A percentile compares a stretch with the other conserved stretches of the same genome.
These are phyloP conservation scores for Poecilia wingei DNA, from an alignment of 2,797 vertebrate species.

Conservation along the genomic window DNA sequence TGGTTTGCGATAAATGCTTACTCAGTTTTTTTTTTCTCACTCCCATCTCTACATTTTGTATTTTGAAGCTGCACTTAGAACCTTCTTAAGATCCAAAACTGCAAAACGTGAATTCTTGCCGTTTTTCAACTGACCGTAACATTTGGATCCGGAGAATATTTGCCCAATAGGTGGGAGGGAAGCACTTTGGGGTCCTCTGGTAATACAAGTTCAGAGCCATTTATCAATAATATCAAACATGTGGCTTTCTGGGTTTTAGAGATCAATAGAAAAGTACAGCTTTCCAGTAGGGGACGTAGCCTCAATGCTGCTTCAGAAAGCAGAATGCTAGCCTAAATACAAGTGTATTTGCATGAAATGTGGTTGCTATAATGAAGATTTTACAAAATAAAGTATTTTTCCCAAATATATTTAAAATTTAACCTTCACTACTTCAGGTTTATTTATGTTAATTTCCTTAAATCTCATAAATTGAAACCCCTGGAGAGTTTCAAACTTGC, in stretches of 20 bases:
- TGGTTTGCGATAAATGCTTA: no score
- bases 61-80: no score
- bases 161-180: no score
- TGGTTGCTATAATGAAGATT: background rate
- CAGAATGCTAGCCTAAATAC: background rate
- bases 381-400: background rate
- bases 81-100: no score
- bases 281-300: background rate
- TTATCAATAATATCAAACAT: background rate
- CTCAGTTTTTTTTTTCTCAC: no score
- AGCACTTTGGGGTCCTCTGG: no score
- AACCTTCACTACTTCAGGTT: background rate
- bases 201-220: no score
- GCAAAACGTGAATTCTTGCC: no score
- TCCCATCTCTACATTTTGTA: no score
- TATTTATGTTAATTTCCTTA: background rate
- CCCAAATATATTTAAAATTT: background rate
- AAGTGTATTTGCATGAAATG: background rate
- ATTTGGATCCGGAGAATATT: no score
- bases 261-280: background rate
- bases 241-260: background rate
- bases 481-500: background rate
- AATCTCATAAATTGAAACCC: background rate
- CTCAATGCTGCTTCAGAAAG: background rate
- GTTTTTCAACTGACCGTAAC: no score